Evolutionary conservation across 2,888 invertebrate species (phyloP).

Genomic region (Hipparchia semele): DNA sequence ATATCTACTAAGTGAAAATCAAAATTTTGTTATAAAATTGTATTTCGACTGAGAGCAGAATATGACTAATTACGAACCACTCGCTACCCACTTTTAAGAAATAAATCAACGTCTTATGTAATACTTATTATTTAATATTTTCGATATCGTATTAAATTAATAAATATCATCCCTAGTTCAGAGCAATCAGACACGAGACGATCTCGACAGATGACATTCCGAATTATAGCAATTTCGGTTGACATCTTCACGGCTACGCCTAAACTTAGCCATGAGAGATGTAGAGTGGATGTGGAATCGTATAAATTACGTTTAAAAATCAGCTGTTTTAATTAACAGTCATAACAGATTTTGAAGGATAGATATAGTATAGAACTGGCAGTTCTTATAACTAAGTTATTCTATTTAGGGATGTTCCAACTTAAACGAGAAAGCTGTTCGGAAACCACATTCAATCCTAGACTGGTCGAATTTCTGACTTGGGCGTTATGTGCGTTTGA

Average conservation of each 20-base stretch:
- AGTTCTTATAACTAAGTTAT: background rate
- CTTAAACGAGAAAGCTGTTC: background rate
- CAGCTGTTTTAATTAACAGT: slow-evolving; percentile 1
- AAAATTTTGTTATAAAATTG: too few species aligned
- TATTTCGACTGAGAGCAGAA: too few species aligned
- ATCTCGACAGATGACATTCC: slow-evolving; percentile 46
- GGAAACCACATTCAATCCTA: background rate
- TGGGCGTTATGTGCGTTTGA: too few species aligned
- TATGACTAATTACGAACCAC: too few species aligned
- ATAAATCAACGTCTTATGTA: background rate
- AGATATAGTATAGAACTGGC: background rate
- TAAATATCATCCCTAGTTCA: slow-evolving; percentile 33
- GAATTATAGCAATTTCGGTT: slow-evolving; percentile 48
- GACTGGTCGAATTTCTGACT: too few species aligned
- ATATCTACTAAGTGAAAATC: too few species aligned
- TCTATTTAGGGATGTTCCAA: background rate
- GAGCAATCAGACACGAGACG: slow-evolving; percentile 39
- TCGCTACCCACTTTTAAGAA: background rate
- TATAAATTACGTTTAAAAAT: slow-evolving; percentile 18
- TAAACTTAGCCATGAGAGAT: slow-evolving; percentile 28
- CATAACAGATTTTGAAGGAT: slow-evolving; percentile 2
- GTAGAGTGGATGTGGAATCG: slow-evolving; percentile 3
- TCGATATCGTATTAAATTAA: slow-evolving; percentile 24
- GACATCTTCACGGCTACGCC: slow-evolving; percentile 37
- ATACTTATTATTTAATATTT: background rate